Base-by-base conservation (phyloP, 2,113 vertebrate genomes). In the Budorcas taxicolor region DNA sequence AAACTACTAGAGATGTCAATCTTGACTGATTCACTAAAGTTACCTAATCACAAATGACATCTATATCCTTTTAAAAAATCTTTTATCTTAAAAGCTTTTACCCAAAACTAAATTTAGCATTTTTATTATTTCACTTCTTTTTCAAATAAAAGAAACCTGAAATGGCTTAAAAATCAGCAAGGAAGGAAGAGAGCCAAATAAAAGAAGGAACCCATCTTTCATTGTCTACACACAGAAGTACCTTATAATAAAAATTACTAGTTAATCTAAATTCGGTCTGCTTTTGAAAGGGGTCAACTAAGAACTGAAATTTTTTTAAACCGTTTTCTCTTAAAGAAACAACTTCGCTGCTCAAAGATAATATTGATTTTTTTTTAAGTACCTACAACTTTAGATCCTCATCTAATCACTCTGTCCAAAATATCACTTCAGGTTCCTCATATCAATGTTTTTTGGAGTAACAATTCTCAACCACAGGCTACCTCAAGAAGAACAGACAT, bases 191-290 rank as follows among this genome's bases (percentile, higher is more conserved):
- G 3, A 86, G 7, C 62, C 52, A 96, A 97, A 96, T 45, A 36
- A 92, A 97, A 93, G 33, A 92, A 96, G 50, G 76, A 96, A 93
- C 27, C 17, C 33, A 91, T 86, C 60, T 52, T 82, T 94, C 67
- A 62, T 76, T 91, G 84, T 96, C 50, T 90, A 33, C 29, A 53
- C 94, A 83, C 58, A 78, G 36, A 95, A 97, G 27, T 93, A 82
- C 36, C 50, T 94, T 90, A 84, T n/a, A 91, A 95, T 82, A 50
- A 97, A 96, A 97, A 94, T 47, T 91, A 95, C 83, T 89, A 87
- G 9, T 87, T 87, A 90, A 87, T 93, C 60, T 74, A 97, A 95
- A 82, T 92, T 96, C 55, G 58, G 45, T 83, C 29, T 36, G 91
- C 55, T 91, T 97, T 95, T 91, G 67, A 89, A 94, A 97, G 74